phyloP scores from a whole-genome alignment of 2,797 vertebrate species.

The Numenius phaeopus region DNA sequence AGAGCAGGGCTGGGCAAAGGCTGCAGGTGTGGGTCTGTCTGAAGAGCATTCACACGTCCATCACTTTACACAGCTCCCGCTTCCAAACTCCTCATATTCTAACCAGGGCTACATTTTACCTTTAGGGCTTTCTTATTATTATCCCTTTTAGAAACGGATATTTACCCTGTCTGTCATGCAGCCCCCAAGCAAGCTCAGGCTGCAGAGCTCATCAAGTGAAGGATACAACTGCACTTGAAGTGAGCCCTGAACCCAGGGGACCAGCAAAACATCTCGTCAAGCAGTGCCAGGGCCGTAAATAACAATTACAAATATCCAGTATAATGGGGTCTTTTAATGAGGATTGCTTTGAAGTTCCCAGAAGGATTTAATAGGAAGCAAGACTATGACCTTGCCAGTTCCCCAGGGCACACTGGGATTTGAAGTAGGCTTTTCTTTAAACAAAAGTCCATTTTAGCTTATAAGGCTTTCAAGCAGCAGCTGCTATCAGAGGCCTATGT shows the following conservation, averaged over 20 bases:
- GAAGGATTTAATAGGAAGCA: constrained; percentile 25
- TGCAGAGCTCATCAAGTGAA: neutral
- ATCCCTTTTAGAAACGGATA: neutral
- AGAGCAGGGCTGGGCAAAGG: neutral
- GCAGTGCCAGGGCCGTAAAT: neutral
- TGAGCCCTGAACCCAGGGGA: neutral
- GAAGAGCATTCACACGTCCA: neutral
- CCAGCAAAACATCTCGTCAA: neutral
- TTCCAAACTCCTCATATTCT: neutral
- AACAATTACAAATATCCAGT: neutral
- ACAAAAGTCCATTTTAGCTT: neutral
- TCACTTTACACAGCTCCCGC: neutral
- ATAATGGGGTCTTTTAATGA: neutral
- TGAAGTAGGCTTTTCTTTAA: neutral
- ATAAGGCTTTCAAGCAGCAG: neutral
- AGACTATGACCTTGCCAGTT: neutral
- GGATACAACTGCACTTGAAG: neutral
- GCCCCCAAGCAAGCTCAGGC: neutral
- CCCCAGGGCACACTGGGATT: neutral
- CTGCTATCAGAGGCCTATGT: neutral
- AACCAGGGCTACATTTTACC: neutral
- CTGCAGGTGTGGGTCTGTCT: neutral
- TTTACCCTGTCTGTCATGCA: neutral
- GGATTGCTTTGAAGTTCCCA: constrained; percentile 17
- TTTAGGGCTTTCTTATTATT: neutral